These are phyloP conservation scores for Onychomys torridus DNA, from an alignment of 2,797 vertebrate species.

Conservation along the genomic window DNA sequence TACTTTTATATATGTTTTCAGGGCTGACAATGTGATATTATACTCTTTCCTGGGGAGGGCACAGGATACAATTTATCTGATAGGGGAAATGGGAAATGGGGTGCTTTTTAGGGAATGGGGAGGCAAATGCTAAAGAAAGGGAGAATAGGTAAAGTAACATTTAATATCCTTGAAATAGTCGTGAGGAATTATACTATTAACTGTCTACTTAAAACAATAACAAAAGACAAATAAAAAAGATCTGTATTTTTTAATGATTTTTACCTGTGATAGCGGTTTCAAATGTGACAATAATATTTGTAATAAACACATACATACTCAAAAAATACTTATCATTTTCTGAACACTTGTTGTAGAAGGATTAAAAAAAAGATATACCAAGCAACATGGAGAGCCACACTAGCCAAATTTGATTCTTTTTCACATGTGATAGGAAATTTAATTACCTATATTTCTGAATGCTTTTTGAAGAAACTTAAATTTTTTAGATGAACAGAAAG, in stretches of 20 bases:
- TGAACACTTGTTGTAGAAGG: not conserved
- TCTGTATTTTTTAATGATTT: not conserved
- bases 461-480: not conserved
- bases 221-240: not conserved
- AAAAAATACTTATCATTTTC: not conserved
- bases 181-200: not conserved
- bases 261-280: not conserved
- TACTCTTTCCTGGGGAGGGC: not conserved
- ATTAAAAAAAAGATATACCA: not conserved
- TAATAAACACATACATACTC: not conserved
- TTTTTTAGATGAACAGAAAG: not conserved
- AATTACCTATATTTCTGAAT: not conserved
- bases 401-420: constrained; percentile 21
- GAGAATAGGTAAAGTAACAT: not conserved
- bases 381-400: not conserved
- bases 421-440: not conserved
- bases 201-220: not conserved
- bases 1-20: not conserved
- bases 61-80: not conserved
- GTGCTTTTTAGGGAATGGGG: not conserved
- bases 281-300: not conserved
- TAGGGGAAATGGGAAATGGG: not conserved
- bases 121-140: not conserved
- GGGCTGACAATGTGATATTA: not conserved
- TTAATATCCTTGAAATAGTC: not conserved